These are phyloP conservation scores for Rhamnusium bicolor DNA, from an alignment of 2,888 invertebrate species.

Conservation along the genomic window DNA sequence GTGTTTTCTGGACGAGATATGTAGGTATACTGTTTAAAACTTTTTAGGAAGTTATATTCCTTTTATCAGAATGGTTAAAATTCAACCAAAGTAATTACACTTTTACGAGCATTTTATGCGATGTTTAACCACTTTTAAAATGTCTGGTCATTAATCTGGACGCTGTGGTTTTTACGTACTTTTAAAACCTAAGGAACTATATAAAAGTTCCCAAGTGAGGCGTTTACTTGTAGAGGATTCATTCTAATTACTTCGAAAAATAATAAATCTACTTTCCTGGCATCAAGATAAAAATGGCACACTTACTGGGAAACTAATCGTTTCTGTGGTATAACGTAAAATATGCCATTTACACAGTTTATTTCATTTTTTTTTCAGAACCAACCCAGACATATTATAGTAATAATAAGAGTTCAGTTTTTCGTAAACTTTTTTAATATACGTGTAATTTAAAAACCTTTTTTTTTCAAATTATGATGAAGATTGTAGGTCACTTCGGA, in stretches of 20 bases:
- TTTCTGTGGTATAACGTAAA: neutral
- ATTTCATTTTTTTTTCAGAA: too few species aligned
- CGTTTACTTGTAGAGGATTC: neutral
- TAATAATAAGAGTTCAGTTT: too few species aligned
- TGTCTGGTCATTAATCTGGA: neutral
- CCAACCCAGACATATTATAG: too few species aligned
- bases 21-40: too few species aligned
- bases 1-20: neutral
- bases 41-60: neutral
- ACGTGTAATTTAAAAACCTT: too few species aligned
- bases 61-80: neutral
- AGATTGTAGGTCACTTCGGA: too few species aligned
- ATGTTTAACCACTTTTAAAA: neutral
- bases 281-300: too few species aligned
- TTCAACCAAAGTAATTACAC: neutral
- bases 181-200: neutral
- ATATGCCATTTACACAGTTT: neutral
- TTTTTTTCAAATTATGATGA: too few species aligned
- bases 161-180: neutral
- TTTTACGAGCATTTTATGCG: neutral
- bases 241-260: conserved; percentile 5
- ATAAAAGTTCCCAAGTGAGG: neutral
- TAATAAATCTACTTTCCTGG: neutral
- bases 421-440: too few species aligned
- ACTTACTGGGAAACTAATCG: neutral